These are phyloP conservation scores for Suncus etruscus DNA, from an alignment of 2,113 vertebrate genomes.

Conservation along the genomic window DNA sequence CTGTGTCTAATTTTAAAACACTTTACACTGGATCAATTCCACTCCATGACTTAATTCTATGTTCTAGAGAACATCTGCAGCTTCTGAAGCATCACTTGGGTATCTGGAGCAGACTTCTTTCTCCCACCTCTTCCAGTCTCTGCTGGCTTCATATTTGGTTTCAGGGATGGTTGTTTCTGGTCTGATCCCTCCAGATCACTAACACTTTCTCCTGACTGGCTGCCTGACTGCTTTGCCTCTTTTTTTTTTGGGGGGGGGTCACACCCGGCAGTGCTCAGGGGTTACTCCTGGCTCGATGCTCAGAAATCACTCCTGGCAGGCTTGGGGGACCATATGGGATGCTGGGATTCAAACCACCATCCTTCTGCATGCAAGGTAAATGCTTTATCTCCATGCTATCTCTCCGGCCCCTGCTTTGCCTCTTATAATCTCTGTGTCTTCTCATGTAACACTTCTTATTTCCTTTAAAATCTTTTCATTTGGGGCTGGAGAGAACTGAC, in stretches of 20 bases:
- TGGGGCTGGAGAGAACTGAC: no score
- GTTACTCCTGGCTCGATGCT: no score
- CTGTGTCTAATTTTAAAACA: no score
- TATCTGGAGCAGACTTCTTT: neutral
- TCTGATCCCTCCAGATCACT: neutral
- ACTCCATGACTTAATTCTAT: neutral
- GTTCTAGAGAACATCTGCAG: neutral
- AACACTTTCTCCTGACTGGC: neutral
- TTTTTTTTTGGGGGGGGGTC: no score
- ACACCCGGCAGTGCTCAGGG: no score
- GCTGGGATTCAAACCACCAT: no score
- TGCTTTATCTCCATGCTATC: no score
- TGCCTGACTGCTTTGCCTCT: neutral
- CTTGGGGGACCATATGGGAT: no score
- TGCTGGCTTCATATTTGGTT: neutral
- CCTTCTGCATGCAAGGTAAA: no score
- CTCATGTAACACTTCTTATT: neutral
- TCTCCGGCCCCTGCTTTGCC: no score
- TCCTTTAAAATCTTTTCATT: neutral
- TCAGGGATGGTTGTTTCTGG: neutral
- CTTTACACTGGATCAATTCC: neutral
- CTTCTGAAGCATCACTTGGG: neutral
- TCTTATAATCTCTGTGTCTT: no score
- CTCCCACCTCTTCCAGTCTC: neutral
- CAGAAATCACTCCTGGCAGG: no score